Evolutionary conservation across 1,140 invertebrate genomes (phyloP).

Genomic region (Dufourea novaeangliae): DNA sequence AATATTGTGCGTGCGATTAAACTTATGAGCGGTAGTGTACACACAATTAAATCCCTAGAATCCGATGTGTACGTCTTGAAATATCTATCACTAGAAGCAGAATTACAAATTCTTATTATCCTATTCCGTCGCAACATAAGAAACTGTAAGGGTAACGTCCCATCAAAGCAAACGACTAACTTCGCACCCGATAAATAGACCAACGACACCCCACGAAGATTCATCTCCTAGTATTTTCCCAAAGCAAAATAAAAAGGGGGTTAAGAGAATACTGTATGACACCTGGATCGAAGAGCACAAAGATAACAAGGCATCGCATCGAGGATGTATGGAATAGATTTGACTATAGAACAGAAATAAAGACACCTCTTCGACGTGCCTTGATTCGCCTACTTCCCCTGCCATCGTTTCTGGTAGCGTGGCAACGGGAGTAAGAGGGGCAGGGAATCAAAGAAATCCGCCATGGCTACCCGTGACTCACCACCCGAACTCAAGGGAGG

Average conservation of each 20-base stretch:
- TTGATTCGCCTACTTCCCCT: constrained; percentile 27
- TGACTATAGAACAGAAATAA: constrained; percentile 23
- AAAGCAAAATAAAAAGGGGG: constrained; percentile 23
- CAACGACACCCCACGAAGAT: constrained; percentile 7
- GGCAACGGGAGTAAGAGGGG: constrained; percentile 23
- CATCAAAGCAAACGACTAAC: constrained; percentile 13
- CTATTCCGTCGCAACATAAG: not conserved
- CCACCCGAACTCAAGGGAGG: constrained; percentile 37
- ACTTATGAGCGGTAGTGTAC: too few species aligned
- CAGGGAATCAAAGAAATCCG: constrained; percentile 37
- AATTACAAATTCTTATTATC: too few species aligned
- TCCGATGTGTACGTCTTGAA: too few species aligned
- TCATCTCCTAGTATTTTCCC: constrained; percentile 24
- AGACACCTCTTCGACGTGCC: constrained; percentile 21
- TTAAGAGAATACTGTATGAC: constrained; percentile 26
- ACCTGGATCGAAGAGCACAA: constrained; percentile 33
- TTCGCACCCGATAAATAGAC: constrained; percentile 31
- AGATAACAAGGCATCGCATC: constrained; percentile 17
- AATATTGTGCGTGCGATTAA: too few species aligned
- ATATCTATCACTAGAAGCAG: too few species aligned
- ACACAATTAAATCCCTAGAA: too few species aligned
- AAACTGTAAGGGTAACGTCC: constrained; percentile 14
- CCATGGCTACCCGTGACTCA: constrained; percentile 45
- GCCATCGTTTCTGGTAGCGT: constrained; percentile 20
- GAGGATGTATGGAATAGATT: not conserved